A percentile compares a stretch with the other conserved stretches of the same genome.
Evolutionary conservation across 2,888 invertebrate genomes (phyloP).

Genomic region (Scotopteryx bipunctaria): DNA sequence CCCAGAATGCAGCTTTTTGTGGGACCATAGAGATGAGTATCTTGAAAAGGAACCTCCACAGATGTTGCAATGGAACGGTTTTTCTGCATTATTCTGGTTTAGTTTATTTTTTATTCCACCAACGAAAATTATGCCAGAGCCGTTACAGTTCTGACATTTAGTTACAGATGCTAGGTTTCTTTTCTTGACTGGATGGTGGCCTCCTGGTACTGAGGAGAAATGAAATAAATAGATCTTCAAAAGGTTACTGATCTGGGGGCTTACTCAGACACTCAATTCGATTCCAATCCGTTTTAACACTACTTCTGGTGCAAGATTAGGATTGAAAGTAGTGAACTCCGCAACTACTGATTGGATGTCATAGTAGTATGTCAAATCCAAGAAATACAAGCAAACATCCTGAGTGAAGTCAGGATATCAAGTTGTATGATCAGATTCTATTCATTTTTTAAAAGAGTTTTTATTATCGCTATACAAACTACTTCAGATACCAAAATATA

Average conservation of each 20-base stretch:
- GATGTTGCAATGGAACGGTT: constrained; percentile 94
- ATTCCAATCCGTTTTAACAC: no score
- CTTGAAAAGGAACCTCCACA: constrained; percentile 92
- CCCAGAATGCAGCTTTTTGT: constrained; percentile 93
- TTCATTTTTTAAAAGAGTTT: no score
- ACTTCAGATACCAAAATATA: neutral
- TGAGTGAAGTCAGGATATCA: no score
- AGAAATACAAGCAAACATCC: no score
- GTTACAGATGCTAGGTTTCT: constrained; percentile 92
- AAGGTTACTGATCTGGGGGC: no score
- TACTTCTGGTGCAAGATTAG: no score
- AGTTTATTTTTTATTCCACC: constrained; percentile 86
- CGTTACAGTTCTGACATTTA: constrained; percentile 95
- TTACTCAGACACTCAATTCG: no score
- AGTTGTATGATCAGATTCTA: no score
- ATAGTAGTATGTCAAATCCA: no score
- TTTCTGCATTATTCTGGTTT: constrained; percentile 86
- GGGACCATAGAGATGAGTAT: constrained; percentile 94
- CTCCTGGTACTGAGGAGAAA: constrained; percentile 70
- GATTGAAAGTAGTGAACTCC: no score
- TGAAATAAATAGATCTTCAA: neutral
- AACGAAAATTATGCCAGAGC: constrained; percentile 92
- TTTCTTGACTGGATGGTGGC: constrained; percentile 91
- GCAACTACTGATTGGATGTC: no score
- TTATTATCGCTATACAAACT: neutral